A percentile compares a stretch with the other conserved stretches of the same genome.
These are phyloP conservation scores for Tribolium castaneum DNA, from an alignment of 1,140 invertebrate genomes.

Conservation along the genomic window DNA sequence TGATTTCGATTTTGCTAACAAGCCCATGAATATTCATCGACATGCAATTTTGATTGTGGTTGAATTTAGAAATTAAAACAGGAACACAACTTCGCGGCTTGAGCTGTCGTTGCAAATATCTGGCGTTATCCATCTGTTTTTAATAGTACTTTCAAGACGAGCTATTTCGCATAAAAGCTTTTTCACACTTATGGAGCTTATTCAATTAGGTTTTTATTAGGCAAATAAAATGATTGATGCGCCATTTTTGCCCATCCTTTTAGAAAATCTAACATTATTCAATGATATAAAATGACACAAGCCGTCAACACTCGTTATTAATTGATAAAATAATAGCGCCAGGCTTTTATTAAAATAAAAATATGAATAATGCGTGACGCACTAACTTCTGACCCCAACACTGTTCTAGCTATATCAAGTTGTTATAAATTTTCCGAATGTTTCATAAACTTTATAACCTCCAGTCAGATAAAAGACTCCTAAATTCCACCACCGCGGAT, in stretches of 20 bases:
- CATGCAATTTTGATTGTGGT: slow-evolving; percentile 13
- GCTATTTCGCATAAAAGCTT: slow-evolving; percentile 13
- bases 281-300: neutral
- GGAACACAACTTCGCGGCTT: slow-evolving; percentile 1
- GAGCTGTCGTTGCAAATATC: neutral
- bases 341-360: neutral
- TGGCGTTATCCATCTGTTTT: neutral
- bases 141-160: slow-evolving; percentile 32
- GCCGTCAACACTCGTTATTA: neutral
- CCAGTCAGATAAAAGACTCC: neutral
- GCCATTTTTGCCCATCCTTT: neutral
- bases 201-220: slow-evolving; percentile 31
- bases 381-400: neutral
- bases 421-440: slow-evolving; percentile 6
- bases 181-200: slow-evolving; percentile 20
- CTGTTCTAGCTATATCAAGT: slow-evolving; percentile 1
- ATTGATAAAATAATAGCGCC: neutral
- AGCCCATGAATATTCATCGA: slow-evolving; percentile 11
- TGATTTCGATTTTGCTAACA: slow-evolving; percentile 29
- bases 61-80: slow-evolving; percentile 9
- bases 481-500: neutral
- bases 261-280: neutral
- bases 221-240: slow-evolving; percentile 26
- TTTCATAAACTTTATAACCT: slow-evolving; percentile 12
- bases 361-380: neutral